A percentile compares a stretch with the other conserved stretches of the same genome.
phyloP scores from a whole-genome alignment of 2,797 vertebrate species.

The Mus minutoides region DNA sequence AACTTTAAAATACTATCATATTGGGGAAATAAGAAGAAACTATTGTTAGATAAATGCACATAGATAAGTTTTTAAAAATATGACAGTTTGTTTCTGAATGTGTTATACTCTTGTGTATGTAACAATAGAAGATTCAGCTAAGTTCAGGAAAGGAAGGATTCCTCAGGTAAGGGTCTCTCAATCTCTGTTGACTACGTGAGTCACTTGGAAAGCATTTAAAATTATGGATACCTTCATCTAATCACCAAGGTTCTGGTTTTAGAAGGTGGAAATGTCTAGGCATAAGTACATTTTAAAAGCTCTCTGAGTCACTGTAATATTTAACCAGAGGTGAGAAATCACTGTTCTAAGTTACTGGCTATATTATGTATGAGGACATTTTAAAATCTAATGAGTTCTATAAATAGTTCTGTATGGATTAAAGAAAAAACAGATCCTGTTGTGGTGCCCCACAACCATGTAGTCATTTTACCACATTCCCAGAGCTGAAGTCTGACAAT shows the following conservation, averaged over 20 bases:
- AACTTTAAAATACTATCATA: not conserved
- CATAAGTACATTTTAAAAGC: not conserved
- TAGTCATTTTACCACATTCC: not conserved
- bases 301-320: not conserved
- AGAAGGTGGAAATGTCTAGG: not conserved
- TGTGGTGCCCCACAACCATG: not conserved
- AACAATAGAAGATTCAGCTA: not conserved
- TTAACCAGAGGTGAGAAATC: slow-evolving; percentile 30
- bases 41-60: slow-evolving; percentile 12
- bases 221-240: not conserved
- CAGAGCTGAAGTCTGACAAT: not conserved
- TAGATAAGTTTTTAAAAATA: not conserved
- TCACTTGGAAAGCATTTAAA: not conserved
- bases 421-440: not conserved
- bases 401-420: not conserved
- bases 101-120: not conserved
- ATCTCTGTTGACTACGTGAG: not conserved
- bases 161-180: not conserved
- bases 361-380: not conserved
- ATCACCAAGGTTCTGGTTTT: not conserved
- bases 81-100: slow-evolving; percentile 42
- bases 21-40: not conserved
- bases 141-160: not conserved
- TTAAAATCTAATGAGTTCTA: not conserved
- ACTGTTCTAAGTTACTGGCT: not conserved